These are phyloP conservation scores for Carettochelys insculpta DNA, from an alignment of 2,113 vertebrate species.

Conservation along the genomic window DNA sequence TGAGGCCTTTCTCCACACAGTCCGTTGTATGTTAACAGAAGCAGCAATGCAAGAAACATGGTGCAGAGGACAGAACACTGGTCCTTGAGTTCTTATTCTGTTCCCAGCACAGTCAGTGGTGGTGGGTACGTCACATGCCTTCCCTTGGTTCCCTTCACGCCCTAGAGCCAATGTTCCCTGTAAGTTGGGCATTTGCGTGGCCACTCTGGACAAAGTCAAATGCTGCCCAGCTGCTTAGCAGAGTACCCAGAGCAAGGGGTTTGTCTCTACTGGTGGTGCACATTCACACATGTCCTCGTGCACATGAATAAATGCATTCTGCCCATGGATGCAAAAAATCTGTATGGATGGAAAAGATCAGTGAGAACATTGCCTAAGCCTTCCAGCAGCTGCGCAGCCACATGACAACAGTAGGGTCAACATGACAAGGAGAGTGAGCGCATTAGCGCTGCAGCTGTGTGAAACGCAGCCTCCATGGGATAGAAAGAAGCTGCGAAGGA, in stretches of 20 bases:
- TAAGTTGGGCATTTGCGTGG: too few relatives aligned
- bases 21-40: background rate
- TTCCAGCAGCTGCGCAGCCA: rapidly evolving
- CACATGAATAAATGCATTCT: too few relatives aligned
- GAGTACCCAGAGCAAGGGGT: too few relatives aligned
- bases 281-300: too few relatives aligned
- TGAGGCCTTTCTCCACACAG: background rate
- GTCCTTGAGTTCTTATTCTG: rapidly evolving
- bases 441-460: background rate
- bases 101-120: background rate
- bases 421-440: background rate
- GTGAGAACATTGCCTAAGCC: too few relatives aligned
- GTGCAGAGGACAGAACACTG: background rate
- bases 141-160: background rate
- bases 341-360: too few relatives aligned
- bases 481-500: background rate
- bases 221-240: too few relatives aligned
- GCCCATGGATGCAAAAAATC: too few relatives aligned
- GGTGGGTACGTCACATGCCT: rapidly evolving
- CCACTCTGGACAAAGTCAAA: too few relatives aligned
- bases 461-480: background rate
- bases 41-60: background rate
- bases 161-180: too few relatives aligned
- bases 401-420: background rate
- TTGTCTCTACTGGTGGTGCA: too few relatives aligned